Evolutionary conservation across 1,140 invertebrate species (phyloP).

Genomic region (Antheraea pernyi): DNA sequence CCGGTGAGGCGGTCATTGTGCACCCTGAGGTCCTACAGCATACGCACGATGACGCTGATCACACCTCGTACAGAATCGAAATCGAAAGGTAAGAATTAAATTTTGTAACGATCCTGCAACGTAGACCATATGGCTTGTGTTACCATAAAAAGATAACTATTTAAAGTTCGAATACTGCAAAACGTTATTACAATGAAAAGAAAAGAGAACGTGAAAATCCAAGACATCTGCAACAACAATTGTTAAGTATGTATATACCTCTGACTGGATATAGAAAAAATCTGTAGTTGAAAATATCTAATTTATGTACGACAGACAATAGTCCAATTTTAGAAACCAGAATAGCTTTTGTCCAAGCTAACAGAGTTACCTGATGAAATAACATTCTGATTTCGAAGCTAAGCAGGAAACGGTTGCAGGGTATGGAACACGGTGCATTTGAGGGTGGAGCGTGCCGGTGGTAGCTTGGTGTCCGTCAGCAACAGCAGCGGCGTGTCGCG

Average conservation of each 20-base stretch:
- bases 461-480: conserved; percentile 24
- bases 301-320: too few relatives aligned
- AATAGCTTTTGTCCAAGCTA: too few relatives aligned
- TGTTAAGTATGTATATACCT: too few relatives aligned
- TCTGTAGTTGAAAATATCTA: too few relatives aligned
- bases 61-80: conserved; percentile 65
- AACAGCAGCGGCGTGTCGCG: conserved; percentile 42
- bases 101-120: background rate
- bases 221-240: too few relatives aligned
- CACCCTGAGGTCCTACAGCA: conserved; percentile 92
- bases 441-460: conserved; percentile 46
- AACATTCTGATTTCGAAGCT: background rate
- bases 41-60: conserved; percentile 82
- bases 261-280: too few relatives aligned
- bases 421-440: conserved; percentile 65
- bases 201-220: too few relatives aligned
- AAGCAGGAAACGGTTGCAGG: conserved; percentile 25
- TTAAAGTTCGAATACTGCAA: too few relatives aligned
- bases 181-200: too few relatives aligned
- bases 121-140: background rate
- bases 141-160: too few relatives aligned
- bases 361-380: too few relatives aligned
- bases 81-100: conserved; percentile 54
- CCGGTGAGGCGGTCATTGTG: conserved; percentile 56
- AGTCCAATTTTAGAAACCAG: too few relatives aligned